Conservation (phyloP, 2,888 invertebrate species). For the Drosophila anomelani region DNA sequence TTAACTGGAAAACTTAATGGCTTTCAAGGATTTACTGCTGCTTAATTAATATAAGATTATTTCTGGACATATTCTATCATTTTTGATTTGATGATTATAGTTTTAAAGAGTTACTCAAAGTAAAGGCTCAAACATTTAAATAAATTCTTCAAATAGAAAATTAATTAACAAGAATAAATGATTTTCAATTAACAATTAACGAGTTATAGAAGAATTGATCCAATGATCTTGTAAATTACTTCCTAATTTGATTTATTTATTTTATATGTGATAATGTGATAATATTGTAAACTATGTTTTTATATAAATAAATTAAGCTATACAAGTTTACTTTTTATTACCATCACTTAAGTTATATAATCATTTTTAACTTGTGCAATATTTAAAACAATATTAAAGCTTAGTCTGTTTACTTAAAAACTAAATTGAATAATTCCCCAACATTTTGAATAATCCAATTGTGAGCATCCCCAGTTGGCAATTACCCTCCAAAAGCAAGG, state of each 20-base stretch:
- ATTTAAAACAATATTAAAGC: too few relatives aligned
- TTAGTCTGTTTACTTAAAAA: not conserved
- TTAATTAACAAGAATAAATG: not conserved
- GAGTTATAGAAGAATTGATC: not conserved
- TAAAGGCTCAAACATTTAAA: too few relatives aligned
- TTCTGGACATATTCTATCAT: not conserved
- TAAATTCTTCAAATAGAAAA: not conserved
- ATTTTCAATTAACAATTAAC: fast-evolving
- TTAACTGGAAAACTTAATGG: not conserved
- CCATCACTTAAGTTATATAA: too few relatives aligned
- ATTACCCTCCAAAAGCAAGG: conserved; percentile 14
- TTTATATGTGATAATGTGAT: too few relatives aligned
- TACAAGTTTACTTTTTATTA: too few relatives aligned
- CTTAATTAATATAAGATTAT: too few relatives aligned
- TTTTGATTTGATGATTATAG: too few relatives aligned
- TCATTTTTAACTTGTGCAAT: too few relatives aligned
- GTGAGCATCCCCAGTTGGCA: too few relatives aligned
- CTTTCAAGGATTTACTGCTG: not conserved
- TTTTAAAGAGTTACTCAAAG: too few relatives aligned
- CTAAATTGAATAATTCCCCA: not conserved
- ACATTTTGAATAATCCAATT: not conserved
- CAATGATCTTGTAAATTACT: not conserved
- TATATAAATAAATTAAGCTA: too few relatives aligned
- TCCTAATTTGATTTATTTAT: not conserved
- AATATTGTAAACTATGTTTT: too few relatives aligned